Percentiles rank a stretch among this genome's conserved stretches.
phyloP scores from a whole-genome alignment of 1,140 invertebrate genomes.

The Sminthurinus signatus region DNA sequence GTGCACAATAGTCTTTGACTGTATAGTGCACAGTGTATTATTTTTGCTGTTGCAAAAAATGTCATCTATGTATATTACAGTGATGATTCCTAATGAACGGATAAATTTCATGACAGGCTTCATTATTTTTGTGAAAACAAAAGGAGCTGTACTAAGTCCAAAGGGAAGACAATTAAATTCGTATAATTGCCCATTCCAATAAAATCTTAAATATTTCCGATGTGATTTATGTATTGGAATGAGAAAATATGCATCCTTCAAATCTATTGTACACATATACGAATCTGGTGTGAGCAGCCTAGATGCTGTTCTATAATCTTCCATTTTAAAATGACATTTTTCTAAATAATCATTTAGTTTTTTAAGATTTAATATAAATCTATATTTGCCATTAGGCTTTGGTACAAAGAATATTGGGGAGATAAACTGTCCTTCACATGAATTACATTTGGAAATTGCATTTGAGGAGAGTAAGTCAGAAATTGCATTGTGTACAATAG shows the following conservation, averaged over 20 bases:
- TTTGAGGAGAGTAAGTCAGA: neutral
- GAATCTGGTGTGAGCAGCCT: constrained; percentile 10
- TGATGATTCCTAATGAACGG: neutral
- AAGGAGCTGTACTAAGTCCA: constrained; percentile 22
- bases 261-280: constrained; percentile 20
- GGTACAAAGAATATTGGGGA: constrained; percentile 20
- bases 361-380: constrained; percentile 23
- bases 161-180: constrained; percentile 27
- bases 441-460: neutral
- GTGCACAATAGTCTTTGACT: too few relatives aligned
- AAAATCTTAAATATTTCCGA: constrained; percentile 25
- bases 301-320: constrained; percentile 12
- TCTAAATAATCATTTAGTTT: constrained; percentile 14
- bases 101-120: constrained; percentile 12
- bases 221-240: constrained; percentile 6
- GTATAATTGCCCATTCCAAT: constrained; percentile 2
- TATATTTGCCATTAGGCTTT: constrained; percentile 16
- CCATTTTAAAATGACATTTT: constrained; percentile 29
- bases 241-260: constrained; percentile 28
- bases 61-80: constrained; percentile 28
- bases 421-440: neutral
- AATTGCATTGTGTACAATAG: neutral
- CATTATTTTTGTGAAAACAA: constrained; percentile 25
- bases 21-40: neutral
- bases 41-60: constrained; percentile 7